Conservation (phyloP, 2,888 invertebrate genomes). For the Nasonia oneida region DNA sequence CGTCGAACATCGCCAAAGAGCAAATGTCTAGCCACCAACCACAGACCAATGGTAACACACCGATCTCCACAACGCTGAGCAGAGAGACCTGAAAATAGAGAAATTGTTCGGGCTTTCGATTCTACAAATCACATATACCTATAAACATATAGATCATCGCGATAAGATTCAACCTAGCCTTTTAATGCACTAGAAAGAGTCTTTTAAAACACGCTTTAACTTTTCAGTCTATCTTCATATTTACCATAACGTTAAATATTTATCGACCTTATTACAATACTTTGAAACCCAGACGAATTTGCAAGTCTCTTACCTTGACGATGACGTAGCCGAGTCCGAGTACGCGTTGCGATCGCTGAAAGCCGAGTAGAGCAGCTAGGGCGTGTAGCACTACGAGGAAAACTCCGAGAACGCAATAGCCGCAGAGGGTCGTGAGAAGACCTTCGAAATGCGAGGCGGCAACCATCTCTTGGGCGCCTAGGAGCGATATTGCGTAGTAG, state of each 20-base stretch:
- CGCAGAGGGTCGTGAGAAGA: slow-evolving; percentile 93
- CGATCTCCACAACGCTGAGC: slow-evolving; percentile 97
- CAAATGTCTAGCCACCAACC: slow-evolving; percentile 99
- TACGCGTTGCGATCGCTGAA: slow-evolving; percentile 90
- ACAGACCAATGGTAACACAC: slow-evolving; percentile 96
- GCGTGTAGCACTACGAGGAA: slow-evolving; percentile 91
- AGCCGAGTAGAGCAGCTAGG: slow-evolving; percentile 88
- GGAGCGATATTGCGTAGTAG: slow-evolving; percentile 87
- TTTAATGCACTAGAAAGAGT: no score
- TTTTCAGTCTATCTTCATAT: no score
- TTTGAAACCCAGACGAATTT: neutral
- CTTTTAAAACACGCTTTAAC: no score
- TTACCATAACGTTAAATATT: no score
- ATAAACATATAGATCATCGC: no score
- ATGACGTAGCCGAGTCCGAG: slow-evolving; percentile 96
- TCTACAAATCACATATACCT: no score
- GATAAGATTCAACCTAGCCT: no score
- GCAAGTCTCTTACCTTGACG: slow-evolving; percentile 81
- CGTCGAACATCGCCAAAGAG: slow-evolving; percentile 94
- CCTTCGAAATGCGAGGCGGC: slow-evolving; percentile 94
- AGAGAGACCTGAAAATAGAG: slow-evolving; percentile 86
- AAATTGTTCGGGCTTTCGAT: neutral
- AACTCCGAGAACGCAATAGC: slow-evolving; percentile 95
- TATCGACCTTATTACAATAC: neutral
- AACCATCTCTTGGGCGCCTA: slow-evolving; percentile 85